Conservation (phyloP, 2,888 invertebrate genomes). For the Eupithecia tripunctaria region DNA sequence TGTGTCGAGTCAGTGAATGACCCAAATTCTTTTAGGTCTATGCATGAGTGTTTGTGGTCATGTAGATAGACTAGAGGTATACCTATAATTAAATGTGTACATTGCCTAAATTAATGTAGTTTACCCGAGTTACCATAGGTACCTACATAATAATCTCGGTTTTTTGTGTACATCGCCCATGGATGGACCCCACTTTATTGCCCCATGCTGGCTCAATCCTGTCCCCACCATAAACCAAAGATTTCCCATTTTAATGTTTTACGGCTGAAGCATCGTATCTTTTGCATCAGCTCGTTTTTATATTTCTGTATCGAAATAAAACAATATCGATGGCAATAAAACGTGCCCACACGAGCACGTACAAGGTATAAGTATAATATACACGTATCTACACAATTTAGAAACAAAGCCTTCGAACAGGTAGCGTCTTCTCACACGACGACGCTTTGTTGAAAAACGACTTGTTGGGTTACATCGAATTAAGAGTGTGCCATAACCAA, state of each 20-base stretch:
- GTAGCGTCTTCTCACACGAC: not conserved
- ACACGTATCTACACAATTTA: not conserved
- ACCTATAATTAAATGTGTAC: too few relatives aligned
- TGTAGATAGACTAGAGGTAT: too few relatives aligned
- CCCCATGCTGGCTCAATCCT: not conserved
- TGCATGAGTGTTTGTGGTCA: too few relatives aligned
- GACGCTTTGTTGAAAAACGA: not conserved
- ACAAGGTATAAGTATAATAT: not conserved
- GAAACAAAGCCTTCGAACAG: not conserved
- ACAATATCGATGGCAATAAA: constrained; percentile 39
- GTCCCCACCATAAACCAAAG: not conserved
- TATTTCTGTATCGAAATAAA: constrained; percentile 35
- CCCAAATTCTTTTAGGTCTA: too few relatives aligned
- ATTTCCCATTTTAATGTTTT: constrained; percentile 12
- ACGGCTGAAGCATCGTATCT: constrained; percentile 17
- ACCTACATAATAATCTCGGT: not conserved
- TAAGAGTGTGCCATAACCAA: too few relatives aligned
- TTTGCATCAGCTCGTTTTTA: constrained; percentile 21
- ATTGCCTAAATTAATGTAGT: not conserved
- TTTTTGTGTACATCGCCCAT: not conserved
- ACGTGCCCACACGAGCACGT: constrained; percentile 23
- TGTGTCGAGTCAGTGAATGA: too few relatives aligned
- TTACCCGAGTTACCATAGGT: not conserved
- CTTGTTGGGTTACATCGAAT: not conserved
- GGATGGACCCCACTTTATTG: not conserved